A percentile compares a stretch with the other conserved stretches of the same genome.
These are phyloP conservation scores for Todus mexicanus DNA, from an alignment of 2,797 vertebrate genomes.

Conservation along the genomic window DNA sequence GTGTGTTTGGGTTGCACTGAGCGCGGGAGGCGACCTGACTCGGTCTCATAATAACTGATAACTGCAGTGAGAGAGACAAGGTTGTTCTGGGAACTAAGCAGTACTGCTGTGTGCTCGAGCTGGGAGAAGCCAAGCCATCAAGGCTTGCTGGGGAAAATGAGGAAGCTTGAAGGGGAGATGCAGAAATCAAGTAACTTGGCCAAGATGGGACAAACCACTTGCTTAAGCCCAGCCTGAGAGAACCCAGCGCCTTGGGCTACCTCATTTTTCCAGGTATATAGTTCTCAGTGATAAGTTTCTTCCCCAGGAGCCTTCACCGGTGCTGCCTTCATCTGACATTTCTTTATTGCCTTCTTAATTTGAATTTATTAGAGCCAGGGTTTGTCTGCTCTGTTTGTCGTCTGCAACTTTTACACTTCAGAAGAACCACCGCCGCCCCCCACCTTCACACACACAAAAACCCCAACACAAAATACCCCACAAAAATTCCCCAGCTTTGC, in stretches of 20 bases:
- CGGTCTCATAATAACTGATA: background rate
- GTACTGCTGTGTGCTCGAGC: background rate
- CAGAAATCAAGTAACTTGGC: background rate
- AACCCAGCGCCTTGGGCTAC: background rate
- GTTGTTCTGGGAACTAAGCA: background rate
- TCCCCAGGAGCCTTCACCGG: background rate
- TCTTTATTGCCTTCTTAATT: background rate
- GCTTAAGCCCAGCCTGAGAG: background rate
- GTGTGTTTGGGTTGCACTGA: background rate
- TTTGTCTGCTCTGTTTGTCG: background rate
- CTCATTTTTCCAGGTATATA: background rate
- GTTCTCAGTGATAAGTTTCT: background rate
- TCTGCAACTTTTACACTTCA: background rate
- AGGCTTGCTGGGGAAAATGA: background rate
- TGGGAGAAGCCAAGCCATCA: background rate
- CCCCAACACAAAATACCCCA: background rate
- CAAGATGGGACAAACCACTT: background rate
- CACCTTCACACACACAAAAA: no score
- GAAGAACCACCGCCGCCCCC: background rate
- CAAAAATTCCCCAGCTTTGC: background rate
- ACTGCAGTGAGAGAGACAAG: background rate
- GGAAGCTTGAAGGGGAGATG: background rate
- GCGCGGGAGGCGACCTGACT: background rate
- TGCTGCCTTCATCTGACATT: background rate
- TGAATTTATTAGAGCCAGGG: background rate